Evolutionary conservation across 2,888 invertebrate species (phyloP).

Genomic region (Gasteruption jaculator): DNA sequence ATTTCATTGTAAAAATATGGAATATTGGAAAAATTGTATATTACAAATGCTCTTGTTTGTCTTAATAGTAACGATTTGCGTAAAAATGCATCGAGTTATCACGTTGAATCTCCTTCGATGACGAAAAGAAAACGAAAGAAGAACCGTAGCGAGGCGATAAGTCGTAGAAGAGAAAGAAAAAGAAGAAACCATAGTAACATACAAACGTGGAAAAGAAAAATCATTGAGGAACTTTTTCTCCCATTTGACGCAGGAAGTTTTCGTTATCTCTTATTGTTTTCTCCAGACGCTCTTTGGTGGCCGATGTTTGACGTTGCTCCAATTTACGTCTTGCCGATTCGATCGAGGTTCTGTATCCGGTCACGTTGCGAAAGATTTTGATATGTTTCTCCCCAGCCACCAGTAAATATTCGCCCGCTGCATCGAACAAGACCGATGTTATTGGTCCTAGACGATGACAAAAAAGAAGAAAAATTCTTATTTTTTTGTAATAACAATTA

Average conservation of each 20-base stretch:
- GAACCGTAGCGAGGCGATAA: too few relatives aligned
- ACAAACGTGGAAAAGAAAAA: constrained; percentile 7
- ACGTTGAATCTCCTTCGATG: too few relatives aligned
- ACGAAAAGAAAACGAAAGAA: too few relatives aligned
- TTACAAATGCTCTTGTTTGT: too few relatives aligned
- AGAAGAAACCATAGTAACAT: background rate
- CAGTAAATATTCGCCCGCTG: constrained; percentile 68
- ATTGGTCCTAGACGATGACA: constrained; percentile 60
- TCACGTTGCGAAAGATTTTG: constrained; percentile 73
- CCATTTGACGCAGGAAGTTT: constrained; percentile 45
- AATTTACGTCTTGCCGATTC: constrained; percentile 55
- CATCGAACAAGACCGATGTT: constrained; percentile 68
- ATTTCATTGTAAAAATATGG: too few relatives aligned
- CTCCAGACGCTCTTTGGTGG: constrained; percentile 73
- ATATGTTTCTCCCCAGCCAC: constrained; percentile 73
- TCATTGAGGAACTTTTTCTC: constrained; percentile 35
- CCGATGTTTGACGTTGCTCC: constrained; percentile 61
- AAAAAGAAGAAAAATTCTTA: background rate
- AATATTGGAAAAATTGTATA: too few relatives aligned
- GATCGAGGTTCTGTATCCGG: constrained; percentile 59
- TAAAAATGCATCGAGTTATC: too few relatives aligned
- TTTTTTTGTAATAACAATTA: constrained; percentile 2
- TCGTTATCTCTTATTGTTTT: constrained; percentile 64
- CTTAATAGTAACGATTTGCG: too few relatives aligned
- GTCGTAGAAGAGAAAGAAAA: background rate